These are phyloP conservation scores for Mycteria americana DNA, from an alignment of 2,797 vertebrate genomes.

Conservation along the genomic window DNA sequence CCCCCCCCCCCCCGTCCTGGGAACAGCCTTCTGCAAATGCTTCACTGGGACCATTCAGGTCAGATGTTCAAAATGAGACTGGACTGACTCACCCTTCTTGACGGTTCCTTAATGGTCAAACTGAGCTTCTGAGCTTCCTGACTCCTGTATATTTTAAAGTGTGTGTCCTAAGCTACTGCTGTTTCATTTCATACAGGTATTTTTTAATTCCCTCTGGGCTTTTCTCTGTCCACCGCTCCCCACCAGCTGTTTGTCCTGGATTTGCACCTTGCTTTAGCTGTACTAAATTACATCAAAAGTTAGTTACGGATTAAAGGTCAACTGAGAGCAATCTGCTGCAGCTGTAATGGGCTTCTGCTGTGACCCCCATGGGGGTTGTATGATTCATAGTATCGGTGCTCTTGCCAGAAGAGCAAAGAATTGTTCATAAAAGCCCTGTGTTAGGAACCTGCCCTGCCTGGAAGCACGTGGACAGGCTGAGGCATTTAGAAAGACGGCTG, in stretches of 20 bases:
- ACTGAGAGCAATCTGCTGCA: neutral
- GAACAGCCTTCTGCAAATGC: neutral
- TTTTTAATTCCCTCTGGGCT: neutral
- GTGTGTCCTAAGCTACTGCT: neutral
- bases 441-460: neutral
- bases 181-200: neutral
- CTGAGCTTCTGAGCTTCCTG: neutral
- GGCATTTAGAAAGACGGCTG: neutral
- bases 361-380: neutral
- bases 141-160: neutral
- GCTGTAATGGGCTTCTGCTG: conserved; percentile 28
- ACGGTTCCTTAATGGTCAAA: neutral
- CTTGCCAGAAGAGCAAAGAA: neutral
- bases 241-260: conserved; percentile 1
- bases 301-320: neutral
- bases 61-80: neutral
- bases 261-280: neutral
- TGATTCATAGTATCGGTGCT: neutral
- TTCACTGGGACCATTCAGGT: neutral
- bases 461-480: neutral
- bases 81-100: conserved; percentile 5
- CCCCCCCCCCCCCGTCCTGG: neutral
- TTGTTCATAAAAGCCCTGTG: neutral
- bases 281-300: neutral
- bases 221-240: neutral